phyloP scores from a whole-genome alignment of 2,797 vertebrate genomes.

The Anolis apletophallus region DNA sequence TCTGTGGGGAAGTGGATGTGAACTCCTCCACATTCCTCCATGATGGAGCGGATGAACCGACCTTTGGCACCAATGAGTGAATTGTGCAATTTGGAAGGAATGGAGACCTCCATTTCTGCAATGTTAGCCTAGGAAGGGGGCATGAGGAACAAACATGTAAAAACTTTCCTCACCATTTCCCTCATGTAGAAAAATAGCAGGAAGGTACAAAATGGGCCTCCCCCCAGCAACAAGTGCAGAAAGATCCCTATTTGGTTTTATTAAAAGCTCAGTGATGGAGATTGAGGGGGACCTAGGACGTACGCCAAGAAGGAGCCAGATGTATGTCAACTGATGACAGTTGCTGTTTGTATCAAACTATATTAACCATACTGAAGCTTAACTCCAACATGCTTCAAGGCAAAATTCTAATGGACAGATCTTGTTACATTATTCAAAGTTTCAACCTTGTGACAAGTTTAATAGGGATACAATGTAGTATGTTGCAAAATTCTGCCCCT shows the following conservation, averaged over 20 bases:
- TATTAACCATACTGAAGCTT: neutral
- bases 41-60: slow-evolving; percentile 97
- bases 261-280: slow-evolving; percentile 16
- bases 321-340: neutral
- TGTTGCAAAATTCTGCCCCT: neutral
- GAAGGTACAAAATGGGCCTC: neutral
- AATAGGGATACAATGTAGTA: neutral
- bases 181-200: neutral
- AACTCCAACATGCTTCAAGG: neutral
- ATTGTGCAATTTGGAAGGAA: slow-evolving; percentile 96
- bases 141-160: neutral
- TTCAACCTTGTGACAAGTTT: neutral
- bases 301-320: neutral
- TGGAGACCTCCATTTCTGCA: slow-evolving; percentile 93
- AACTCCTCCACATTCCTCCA: slow-evolving; percentile 98
- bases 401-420: neutral
- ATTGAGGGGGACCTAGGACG: neutral
- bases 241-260: neutral
- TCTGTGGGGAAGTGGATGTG: slow-evolving; percentile 98
- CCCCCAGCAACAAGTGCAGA: neutral
- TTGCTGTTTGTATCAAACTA: neutral
- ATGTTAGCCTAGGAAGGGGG: slow-evolving; percentile 88
- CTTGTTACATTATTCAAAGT: neutral
- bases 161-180: neutral
- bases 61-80: slow-evolving; percentile 98